These are phyloP conservation scores for Chiroxiphia lanceolata DNA, from an alignment of 2,797 vertebrate species.

Conservation along the genomic window DNA sequence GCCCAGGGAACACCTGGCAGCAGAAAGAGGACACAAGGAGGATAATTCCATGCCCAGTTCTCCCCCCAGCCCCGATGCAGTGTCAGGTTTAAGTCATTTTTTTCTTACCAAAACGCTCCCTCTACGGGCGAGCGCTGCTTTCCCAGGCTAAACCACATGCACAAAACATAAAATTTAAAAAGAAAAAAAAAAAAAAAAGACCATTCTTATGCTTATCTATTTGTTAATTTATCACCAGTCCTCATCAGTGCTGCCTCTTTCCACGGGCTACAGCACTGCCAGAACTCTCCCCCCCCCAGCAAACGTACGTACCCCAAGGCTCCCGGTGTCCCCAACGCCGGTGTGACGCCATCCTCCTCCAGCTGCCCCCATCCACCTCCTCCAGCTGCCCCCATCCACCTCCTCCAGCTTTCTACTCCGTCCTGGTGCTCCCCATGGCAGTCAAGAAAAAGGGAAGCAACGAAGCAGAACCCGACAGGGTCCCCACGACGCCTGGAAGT, in stretches of 20 bases:
- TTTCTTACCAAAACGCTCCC: background rate
- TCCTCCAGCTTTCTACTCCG: rapidly evolving
- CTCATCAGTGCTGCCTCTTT: rapidly evolving
- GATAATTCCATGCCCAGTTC: rapidly evolving
- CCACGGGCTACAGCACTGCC: background rate
- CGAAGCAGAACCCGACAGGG: background rate
- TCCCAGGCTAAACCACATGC: background rate
- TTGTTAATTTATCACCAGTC: background rate
- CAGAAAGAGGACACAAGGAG: background rate
- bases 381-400: background rate
- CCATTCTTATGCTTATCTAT: background rate
- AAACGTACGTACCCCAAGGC: background rate
- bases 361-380: background rate
- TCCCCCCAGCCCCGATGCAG: background rate
- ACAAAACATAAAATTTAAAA: background rate
- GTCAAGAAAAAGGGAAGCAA: background rate
- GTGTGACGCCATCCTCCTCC: background rate
- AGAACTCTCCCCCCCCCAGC: rapidly evolving
- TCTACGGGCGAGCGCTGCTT: background rate
- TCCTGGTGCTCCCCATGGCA: background rate
- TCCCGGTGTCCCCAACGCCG: rapidly evolving
- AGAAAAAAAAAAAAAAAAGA: rapidly evolving
- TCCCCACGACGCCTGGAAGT: background rate
- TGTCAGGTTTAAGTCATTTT: background rate
- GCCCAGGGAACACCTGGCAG: background rate